Base-by-base conservation (phyloP, 2,797 vertebrate species). In the Tenualosa ilisha region DNA sequence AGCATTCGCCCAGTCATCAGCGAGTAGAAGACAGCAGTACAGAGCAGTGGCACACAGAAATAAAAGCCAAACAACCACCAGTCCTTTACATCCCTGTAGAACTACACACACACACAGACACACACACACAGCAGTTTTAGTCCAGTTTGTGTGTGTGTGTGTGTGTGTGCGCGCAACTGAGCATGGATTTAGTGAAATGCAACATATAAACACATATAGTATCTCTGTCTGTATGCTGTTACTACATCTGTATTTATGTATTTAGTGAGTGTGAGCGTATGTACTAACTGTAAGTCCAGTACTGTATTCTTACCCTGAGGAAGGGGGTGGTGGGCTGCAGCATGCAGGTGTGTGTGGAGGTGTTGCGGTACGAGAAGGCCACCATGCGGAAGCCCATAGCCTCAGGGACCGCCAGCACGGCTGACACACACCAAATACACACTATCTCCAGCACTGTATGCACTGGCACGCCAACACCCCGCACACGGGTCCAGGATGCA, bases 41-140 rank as follows among this genome's bases (percentile, higher is more conserved):
- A 98, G 3, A 92, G 90, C 92, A 99, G 90, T 0, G 98, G 98
- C 83, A 98, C 95, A 84, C 97, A 97, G 94, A 99, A 99, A 89
- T 99, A 99, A 92, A 98, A 97, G 3, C 96, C 96, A 15, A 99
- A 98, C 63, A 98, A 89, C 98, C 98, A 99, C 98, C 98, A 99
- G 88, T 98, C 97, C 92, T 98, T 99, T 0, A 90, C 96, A 0
- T 96, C 90, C 40, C 93, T 92, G 92, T 99, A 99, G 90, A 97
- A 96, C 98, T 99, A 61, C 81, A 87, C 59, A 81, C 63, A 84
- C 17, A 81, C 8, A 61, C 51, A 81, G 6, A 61, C 51, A 83
- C 49, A 84, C 3, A 54, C 53, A 65, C 56, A 49, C 24, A 59
- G 7, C 31, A 31, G 31, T 31, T 31, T 31, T 37, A 15, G 50